phyloP scores from a whole-genome alignment of 2,888 invertebrate species.

The Junonia oenone region DNA sequence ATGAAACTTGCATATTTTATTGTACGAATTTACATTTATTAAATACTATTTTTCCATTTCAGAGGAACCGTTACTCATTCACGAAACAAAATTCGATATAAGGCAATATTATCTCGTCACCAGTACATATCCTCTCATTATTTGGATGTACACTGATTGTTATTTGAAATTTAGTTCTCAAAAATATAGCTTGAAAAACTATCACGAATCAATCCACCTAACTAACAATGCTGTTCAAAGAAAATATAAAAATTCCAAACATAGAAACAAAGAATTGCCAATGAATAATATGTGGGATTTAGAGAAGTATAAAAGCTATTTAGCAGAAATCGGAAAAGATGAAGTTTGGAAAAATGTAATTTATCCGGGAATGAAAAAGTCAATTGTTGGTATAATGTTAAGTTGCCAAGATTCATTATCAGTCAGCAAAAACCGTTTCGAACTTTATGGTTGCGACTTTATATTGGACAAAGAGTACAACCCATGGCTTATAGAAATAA shows the following conservation, averaged over 20 bases:
- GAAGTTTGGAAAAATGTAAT: conserved; percentile 86
- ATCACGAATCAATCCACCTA: conserved; percentile 91
- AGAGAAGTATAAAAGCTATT: conserved; percentile 83
- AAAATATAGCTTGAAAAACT: conserved; percentile 86
- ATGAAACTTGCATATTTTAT: neutral
- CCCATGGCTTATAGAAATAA: conserved; percentile 96
- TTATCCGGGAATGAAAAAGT: conserved; percentile 91
- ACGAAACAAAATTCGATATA: conserved; percentile 94
- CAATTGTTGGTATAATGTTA: conserved; percentile 88
- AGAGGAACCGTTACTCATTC: conserved; percentile 90
- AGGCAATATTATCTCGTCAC: conserved; percentile 93
- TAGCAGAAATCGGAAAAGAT: conserved; percentile 75
- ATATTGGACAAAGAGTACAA: conserved; percentile 90
- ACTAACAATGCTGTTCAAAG: conserved; percentile 93
- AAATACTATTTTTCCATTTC: conserved; percentile 24
- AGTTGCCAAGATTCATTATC: conserved; percentile 87
- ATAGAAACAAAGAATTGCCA: conserved; percentile 83
- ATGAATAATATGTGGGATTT: conserved; percentile 92
- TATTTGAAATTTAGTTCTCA: conserved; percentile 93
- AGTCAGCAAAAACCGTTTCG: conserved; percentile 87
- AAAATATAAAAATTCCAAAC: conserved; percentile 80
- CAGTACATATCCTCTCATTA: conserved; percentile 85
- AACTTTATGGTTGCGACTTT: conserved; percentile 95
- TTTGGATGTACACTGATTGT: conserved; percentile 93
- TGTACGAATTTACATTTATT: neutral